Evolutionary conservation across 2,113 vertebrate species (phyloP).

Genomic region (Microtus richardsoni): DNA sequence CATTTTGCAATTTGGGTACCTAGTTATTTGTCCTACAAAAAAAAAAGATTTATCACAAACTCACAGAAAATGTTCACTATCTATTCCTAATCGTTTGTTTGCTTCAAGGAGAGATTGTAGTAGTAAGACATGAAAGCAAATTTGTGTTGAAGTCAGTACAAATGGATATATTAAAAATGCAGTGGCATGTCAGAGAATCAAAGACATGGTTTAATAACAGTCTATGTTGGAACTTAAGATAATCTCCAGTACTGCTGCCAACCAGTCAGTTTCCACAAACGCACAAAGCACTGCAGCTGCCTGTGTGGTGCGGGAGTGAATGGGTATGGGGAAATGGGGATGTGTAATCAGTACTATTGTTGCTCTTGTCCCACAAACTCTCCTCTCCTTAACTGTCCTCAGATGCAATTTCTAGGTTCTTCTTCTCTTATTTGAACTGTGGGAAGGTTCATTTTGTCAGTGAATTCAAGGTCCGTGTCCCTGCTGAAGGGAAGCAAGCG

Average conservation of each 20-base stretch:
- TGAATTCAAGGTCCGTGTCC: neutral
- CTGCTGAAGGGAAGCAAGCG: neutral
- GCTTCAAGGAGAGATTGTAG: neutral
- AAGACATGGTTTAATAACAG: neutral
- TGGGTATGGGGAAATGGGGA: neutral
- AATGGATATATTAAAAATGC: neutral
- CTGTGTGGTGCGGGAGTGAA: too few relatives aligned
- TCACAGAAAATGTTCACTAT: neutral
- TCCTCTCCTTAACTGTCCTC: neutral
- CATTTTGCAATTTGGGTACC: neutral
- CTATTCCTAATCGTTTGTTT: neutral
- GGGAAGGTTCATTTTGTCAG: neutral
- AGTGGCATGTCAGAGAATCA: neutral
- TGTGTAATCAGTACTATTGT: neutral
- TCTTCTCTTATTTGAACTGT: neutral
- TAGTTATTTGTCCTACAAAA: neutral
- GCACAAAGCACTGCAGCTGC: neutral
- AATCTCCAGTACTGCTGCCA: neutral
- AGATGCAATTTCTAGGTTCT: neutral
- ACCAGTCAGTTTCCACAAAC: fast-evolving
- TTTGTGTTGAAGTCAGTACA: slow-evolving; percentile 1
- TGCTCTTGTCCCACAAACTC: neutral
- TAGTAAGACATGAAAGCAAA: neutral
- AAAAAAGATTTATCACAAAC: neutral
- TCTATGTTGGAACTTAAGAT: neutral